phyloP scores from a whole-genome alignment of 2,113 vertebrate genomes.

The Crotalus helleri region DNA sequence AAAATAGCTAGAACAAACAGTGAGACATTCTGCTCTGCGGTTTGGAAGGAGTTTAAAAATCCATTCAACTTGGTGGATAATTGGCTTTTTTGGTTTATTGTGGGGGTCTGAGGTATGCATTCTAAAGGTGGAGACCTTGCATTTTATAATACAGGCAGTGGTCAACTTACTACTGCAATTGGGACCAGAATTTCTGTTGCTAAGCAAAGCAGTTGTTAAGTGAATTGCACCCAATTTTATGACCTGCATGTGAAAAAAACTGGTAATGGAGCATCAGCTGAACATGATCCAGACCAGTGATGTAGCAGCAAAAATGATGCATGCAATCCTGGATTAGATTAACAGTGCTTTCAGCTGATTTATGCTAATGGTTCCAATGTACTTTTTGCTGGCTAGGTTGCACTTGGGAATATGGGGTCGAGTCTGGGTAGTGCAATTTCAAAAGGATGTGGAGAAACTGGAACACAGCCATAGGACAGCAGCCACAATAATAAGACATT shows the following conservation, averaged over 20 bases:
- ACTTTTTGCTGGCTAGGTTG: not conserved
- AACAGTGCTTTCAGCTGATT: not conserved
- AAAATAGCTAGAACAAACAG: not conserved
- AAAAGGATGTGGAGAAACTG: too few species aligned
- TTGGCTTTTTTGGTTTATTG: not conserved
- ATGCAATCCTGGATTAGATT: not conserved
- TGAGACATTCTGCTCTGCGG: not conserved
- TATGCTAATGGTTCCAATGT: not conserved
- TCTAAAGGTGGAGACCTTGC: not conserved
- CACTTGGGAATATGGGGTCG: too few species aligned
- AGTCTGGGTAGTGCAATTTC: too few species aligned
- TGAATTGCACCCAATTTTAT: too few species aligned
- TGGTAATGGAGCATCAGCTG: not conserved
- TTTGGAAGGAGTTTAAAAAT: not conserved
- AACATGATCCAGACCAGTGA: not conserved
- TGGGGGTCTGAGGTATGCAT: not conserved
- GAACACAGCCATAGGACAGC: not conserved
- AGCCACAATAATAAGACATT: not conserved
- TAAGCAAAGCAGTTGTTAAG: too few species aligned
- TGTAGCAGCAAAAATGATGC: not conserved
- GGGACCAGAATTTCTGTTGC: too few species aligned
- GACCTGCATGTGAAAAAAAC: not conserved
- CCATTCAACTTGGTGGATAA: not conserved
- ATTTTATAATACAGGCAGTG: not conserved
- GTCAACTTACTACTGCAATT: too few species aligned